Evolutionary conservation across 1,140 invertebrate species (phyloP).

Genomic region (Atta colombica): DNA sequence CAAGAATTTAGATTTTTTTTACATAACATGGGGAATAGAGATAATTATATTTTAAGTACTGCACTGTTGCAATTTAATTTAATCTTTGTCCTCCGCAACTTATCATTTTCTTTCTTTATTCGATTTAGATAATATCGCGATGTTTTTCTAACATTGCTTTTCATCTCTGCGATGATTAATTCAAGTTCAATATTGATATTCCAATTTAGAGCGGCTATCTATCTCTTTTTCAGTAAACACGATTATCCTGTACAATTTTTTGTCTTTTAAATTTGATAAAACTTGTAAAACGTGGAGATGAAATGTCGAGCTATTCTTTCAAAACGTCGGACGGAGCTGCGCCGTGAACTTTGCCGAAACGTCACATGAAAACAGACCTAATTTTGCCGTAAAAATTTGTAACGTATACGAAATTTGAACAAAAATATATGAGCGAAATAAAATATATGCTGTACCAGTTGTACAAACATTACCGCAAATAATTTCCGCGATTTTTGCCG

Average conservation of each 20-base stretch:
- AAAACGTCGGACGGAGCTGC: background rate
- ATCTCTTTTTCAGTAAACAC: background rate
- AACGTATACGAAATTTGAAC: background rate
- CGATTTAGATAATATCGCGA: background rate
- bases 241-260: conserved; percentile 19
- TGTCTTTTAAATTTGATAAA: conserved; percentile 31
- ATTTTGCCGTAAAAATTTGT: conserved; percentile 6
- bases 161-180: conserved; percentile 16
- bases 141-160: background rate
- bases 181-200: conserved; percentile 42
- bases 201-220: conserved; percentile 14
- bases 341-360: background rate
- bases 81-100: background rate
- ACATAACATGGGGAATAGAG: background rate
- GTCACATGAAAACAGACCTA: background rate
- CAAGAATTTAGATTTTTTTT: conserved; percentile 25
- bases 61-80: conserved; percentile 12
- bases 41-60: background rate
- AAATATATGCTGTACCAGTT: background rate
- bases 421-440: background rate
- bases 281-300: background rate
- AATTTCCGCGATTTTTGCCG: background rate
- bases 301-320: conserved; percentile 15
- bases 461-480: background rate
- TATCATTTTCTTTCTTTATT: background rate